Base-by-base conservation (phyloP, 2,797 vertebrate species). In the Acrocephalus scirpaceus region DNA sequence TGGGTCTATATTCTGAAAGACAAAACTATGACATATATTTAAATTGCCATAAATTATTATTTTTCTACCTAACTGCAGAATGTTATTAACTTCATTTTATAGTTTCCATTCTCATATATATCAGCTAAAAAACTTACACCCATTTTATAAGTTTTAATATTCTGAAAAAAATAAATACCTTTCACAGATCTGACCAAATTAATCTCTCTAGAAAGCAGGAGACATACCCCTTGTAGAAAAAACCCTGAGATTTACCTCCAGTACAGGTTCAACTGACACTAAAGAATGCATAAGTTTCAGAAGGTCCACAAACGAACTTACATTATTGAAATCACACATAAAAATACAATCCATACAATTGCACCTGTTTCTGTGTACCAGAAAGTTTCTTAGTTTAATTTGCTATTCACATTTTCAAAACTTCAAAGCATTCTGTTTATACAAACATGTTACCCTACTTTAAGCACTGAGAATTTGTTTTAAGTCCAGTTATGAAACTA, bases 11-110 rank as follows among this genome's bases (percentile, higher is more conserved):
- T 12, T 57, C 11, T 40, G 18, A 70, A 79, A 79, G n/a, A 40
- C 0, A 1, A 66, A 60, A 71, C 9, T 5, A 89, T 1, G 0
- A 13, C 22, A 57, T 18, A 9, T 4, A 4, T 11, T 61, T 60
- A 64, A 70, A 70, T 23, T 29, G 5, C 10, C 18, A 65, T 10
- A 23, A 73, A 45, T 53, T 57, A 56, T 21, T 44, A 17, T 22
- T 71, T 54, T 57, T 58, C 62, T 50, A 54, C 8, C 8, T 17
- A 47, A 72, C 7, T 10, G 12, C 47, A 57, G 45, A 80, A 36
- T 9, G 58, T 16, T 34, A 75, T 6, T 19, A 40, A 40, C 13
- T 57, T 45, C 3, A 48, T 30, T 60, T 65, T 61, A 82, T n/a
- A 72, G 9, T 14, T 69, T 14, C 18, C 2, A 42, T 65, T 79